Base-by-base conservation (phyloP, 2,797 vertebrate genomes). In the Pseudopleuronectes americanus region DNA sequence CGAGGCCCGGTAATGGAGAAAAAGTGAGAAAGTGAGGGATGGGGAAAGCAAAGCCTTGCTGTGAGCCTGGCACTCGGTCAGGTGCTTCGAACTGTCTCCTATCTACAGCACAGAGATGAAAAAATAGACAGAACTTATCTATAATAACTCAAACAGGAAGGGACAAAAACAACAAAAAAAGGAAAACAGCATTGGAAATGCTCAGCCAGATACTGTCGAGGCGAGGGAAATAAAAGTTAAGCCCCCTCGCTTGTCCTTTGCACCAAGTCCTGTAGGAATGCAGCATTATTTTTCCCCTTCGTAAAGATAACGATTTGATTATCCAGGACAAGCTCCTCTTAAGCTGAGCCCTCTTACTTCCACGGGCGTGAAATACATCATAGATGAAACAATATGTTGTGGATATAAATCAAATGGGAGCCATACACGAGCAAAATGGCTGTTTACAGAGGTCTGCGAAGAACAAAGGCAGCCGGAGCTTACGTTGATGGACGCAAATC, bases 401-500 rank as follows among this genome's bases (percentile, higher is more conserved):
- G 76, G 77, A 85, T 86, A 81, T 73, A 71, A 88, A 85, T 78
- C 74, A 73, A 76, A 79, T 45, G 64, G 63, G 64, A 77, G 64
- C 17, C 53, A 68, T 66, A 38, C 38, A 56, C 19, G 7, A 68
- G 81, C 3, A 3, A 64, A 71, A 57, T 51, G 58, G 28, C 48
- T 16, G 84, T 88, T 90, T 88, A 76, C 66, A 73, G 73, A 83
- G 78, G 71, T 77, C 76, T 60, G 6, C 41, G 55, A 41, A 86
- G 87, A 90, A 92, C 87, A 90, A 91, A 91, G 84, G 78, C 64
- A 57, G 59, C 57, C 2, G 4, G 24, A 78, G 87, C 84, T 91
- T 89, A 90, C 9, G 61, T 16, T 93, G 92, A 93, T 92, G 87
- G 92, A 94, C 91, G 76, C 83, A 92, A 92, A 92, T 92, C 92